A percentile compares a stretch with the other conserved stretches of the same genome.
Conservation (phyloP, 2,888 invertebrate species). For the Andrena bicolor region DNA sequence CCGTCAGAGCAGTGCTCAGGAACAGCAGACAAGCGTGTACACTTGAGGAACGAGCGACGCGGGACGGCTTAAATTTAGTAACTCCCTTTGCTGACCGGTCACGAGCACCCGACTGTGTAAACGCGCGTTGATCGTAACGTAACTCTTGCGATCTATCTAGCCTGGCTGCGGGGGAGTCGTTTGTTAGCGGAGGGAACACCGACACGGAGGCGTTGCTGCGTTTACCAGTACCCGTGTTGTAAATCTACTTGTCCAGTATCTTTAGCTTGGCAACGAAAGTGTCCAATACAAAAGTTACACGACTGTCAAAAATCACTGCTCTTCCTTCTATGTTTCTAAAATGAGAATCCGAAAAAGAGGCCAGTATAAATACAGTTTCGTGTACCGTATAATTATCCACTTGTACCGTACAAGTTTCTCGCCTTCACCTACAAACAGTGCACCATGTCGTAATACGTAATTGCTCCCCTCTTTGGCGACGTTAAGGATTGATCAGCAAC, state of each 20-base stretch:
- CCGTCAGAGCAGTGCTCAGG: slow-evolving; percentile 70
- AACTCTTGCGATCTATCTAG: slow-evolving; percentile 45
- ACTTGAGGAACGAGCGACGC: slow-evolving; percentile 75
- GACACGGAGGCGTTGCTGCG: slow-evolving; percentile 6
- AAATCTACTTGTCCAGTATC: neutral
- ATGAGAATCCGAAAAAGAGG: neutral
- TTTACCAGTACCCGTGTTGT: slow-evolving; percentile 9
- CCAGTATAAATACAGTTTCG: neutral
- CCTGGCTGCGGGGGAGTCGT: slow-evolving; percentile 17
- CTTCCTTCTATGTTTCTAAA: too few species aligned
- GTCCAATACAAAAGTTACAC: neutral
- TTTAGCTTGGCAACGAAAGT: neutral
- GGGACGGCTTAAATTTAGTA: slow-evolving; percentile 75
- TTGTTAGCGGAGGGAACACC: slow-evolving; percentile 32
- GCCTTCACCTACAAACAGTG: neutral
- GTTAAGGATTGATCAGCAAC: slow-evolving; percentile 16
- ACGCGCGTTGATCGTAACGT: slow-evolving; percentile 66
- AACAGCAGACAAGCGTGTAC: slow-evolving; percentile 74
- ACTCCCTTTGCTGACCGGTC: slow-evolving; percentile 73
- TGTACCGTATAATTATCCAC: neutral
- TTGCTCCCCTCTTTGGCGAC: slow-evolving; percentile 3
- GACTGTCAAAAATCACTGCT: neutral
- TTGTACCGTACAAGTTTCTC: too few species aligned
- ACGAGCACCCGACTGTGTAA: slow-evolving; percentile 73
- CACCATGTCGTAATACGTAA: slow-evolving; percentile 1